Conservation (phyloP, 2,888 invertebrate species). For the Schrankia costaestrigalis region DNA sequence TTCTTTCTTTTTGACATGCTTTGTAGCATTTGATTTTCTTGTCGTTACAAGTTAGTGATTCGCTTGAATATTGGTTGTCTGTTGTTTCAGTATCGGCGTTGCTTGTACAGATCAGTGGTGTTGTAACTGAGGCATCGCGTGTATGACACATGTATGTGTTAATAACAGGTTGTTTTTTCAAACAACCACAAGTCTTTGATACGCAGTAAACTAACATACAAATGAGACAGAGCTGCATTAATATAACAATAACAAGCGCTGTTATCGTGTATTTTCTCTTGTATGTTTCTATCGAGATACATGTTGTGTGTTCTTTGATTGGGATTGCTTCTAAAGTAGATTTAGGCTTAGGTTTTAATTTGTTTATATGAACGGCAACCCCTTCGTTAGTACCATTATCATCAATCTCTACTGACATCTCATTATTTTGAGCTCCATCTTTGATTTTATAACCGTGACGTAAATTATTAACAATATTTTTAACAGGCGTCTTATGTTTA, state of each 20-base stretch:
- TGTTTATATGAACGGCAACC: no score
- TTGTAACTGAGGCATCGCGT: conserved; percentile 65
- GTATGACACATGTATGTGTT: conserved; percentile 55
- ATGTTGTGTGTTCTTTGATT: no score
- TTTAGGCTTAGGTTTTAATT: no score
- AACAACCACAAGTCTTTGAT: conserved; percentile 37
- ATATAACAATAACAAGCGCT: conserved; percentile 38
- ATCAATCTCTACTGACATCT: no score
- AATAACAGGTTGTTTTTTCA: conserved; percentile 39
- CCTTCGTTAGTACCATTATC: no score
- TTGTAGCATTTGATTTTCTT: conserved; percentile 65
- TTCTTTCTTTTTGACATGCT: conserved; percentile 56
- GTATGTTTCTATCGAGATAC: no score
- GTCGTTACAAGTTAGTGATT: conserved; percentile 51
- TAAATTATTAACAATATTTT: no score
- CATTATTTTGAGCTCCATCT: no score
- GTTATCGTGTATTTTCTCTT: conserved; percentile 38
- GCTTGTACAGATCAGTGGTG: conserved; percentile 62
- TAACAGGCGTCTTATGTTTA: no score
- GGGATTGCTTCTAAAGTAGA: no score
- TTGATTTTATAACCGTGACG: no score
- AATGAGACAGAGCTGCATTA: conserved; percentile 56
- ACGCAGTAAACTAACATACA: conserved; percentile 49
- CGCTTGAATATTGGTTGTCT: conserved; percentile 52
- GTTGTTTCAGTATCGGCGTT: conserved; percentile 61